Percentiles rank a stretch among this genome's conserved stretches.
These are phyloP conservation scores for Menidia menidia DNA, from an alignment of 2,797 vertebrate genomes.

Conservation along the genomic window DNA sequence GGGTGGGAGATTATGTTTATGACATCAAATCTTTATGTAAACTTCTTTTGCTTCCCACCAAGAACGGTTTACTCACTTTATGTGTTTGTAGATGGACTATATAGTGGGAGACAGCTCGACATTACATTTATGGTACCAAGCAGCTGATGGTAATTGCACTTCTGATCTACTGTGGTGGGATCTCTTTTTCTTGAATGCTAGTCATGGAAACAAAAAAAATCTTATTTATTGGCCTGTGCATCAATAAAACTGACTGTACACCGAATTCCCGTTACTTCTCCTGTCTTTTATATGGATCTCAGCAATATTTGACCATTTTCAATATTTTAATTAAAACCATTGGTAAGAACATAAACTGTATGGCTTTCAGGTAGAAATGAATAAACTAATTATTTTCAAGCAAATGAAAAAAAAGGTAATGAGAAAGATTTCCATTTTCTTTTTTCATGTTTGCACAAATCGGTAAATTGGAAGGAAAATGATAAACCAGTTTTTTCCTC, in stretches of 20 bases:
- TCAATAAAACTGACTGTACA: conserved; percentile 93
- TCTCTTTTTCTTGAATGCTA: conserved; percentile 65
- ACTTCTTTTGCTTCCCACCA: conserved; percentile 46
- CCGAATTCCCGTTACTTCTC: conserved; percentile 62
- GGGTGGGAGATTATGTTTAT: conserved; percentile 58
- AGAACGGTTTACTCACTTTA: conserved; percentile 66
- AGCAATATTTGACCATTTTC: conserved; percentile 2
- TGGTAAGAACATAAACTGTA: conserved; percentile 1
- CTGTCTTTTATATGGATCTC: conserved; percentile 12
- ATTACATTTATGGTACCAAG: conserved; percentile 46
- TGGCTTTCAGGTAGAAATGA: conserved; percentile 5
- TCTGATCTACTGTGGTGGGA: conserved; percentile 62
- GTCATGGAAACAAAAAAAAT: conserved; percentile 43
- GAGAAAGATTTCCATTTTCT: not conserved
- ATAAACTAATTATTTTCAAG: conserved; percentile 6
- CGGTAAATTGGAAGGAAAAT: conserved; percentile 44
- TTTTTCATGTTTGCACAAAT: not conserved
- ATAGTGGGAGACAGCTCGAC: conserved; percentile 41
- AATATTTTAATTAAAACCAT: not conserved
- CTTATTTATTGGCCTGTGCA: conserved; percentile 84
- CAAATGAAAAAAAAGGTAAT: not conserved
- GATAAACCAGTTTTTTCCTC: conserved; percentile 46
- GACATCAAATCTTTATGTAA: conserved; percentile 63
- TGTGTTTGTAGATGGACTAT: conserved; percentile 45
- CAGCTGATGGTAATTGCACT: conserved; percentile 66